Evolutionary conservation across 2,113 vertebrate species (phyloP).

Genomic region (Lophura nycthemera): DNA sequence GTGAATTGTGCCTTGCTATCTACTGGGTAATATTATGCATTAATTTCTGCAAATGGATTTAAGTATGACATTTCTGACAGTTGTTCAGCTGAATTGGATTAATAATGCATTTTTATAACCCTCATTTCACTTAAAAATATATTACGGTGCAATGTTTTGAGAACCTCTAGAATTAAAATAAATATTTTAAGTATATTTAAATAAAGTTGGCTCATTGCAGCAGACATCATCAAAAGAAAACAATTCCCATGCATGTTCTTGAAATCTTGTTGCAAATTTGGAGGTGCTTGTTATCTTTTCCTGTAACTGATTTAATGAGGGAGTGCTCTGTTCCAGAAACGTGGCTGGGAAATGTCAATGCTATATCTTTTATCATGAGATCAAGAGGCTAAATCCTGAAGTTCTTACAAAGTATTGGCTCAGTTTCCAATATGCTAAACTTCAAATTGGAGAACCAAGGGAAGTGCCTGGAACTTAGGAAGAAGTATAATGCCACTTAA

Average conservation of each 20-base stretch:
- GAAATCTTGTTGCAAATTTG: conserved; percentile 9
- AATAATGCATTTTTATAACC: conserved; percentile 62
- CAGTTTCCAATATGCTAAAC: background rate
- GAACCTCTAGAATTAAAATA: background rate
- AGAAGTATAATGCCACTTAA: conserved; percentile 70
- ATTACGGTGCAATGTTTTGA: conserved; percentile 5
- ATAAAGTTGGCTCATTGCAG: background rate
- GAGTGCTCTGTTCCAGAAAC: background rate
- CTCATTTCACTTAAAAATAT: conserved; percentile 44
- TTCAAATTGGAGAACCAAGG: background rate
- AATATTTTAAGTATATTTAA: conserved; percentile 17
- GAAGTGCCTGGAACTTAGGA: background rate
- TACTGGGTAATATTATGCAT: conserved; percentile 46
- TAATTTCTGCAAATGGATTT: conserved; percentile 64
- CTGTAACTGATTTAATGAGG: background rate
- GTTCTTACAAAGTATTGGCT: background rate
- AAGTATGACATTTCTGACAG: conserved; percentile 66
- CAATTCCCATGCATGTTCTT: background rate
- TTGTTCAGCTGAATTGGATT: conserved; percentile 63
- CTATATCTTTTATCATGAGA: background rate
- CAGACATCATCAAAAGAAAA: background rate
- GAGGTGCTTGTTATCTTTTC: background rate
- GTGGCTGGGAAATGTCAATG: background rate
- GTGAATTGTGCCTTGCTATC: conserved; percentile 25
- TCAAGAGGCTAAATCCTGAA: background rate